phyloP scores from a whole-genome alignment of 2,888 invertebrate species.

The Electrophaes corylata region DNA sequence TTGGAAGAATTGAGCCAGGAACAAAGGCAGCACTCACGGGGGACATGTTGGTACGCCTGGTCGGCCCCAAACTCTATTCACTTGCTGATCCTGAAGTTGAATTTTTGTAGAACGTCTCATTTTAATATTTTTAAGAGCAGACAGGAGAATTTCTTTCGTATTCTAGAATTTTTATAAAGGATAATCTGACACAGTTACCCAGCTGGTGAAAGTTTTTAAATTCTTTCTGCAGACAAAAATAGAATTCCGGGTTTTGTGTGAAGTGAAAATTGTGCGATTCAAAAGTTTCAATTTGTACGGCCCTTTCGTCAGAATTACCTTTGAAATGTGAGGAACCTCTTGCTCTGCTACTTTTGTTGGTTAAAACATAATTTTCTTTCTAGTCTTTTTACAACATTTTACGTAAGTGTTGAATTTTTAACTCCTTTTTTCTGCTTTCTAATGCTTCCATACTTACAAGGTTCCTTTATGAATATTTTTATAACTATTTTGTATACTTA shows the following conservation, averaged over 20 bases:
- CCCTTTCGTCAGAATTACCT: slow-evolving; percentile 3
- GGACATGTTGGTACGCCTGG: slow-evolving; percentile 45
- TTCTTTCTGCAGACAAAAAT: slow-evolving; percentile 11
- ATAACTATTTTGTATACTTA: too few relatives aligned
- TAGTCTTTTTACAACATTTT: too few relatives aligned
- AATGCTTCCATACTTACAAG: too few relatives aligned
- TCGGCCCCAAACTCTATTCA: slow-evolving; percentile 40
- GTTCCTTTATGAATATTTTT: too few relatives aligned
- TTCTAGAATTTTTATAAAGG: slow-evolving; percentile 19
- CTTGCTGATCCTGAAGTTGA: slow-evolving; percentile 37
- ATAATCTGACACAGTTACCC: slow-evolving; percentile 23
- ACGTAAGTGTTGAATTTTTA: too few relatives aligned
- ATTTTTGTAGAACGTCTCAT: slow-evolving; percentile 34
- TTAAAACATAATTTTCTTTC: too few relatives aligned
- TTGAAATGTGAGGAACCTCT: background rate
- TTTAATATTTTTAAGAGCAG: slow-evolving; percentile 33
- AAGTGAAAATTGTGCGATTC: slow-evolving; percentile 7
- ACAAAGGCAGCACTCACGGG: slow-evolving; percentile 43
- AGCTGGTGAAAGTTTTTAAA: slow-evolving; percentile 13
- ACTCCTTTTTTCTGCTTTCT: too few relatives aligned
- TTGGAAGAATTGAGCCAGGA: slow-evolving; percentile 39
- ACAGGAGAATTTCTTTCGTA: slow-evolving; percentile 22
- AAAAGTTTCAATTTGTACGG: slow-evolving; percentile 13
- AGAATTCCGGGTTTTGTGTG: slow-evolving; percentile 6
- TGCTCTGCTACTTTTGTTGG: background rate